These are phyloP conservation scores for Aporophyla lueneburgensis DNA, from an alignment of 2,888 invertebrate species.

Conservation along the genomic window DNA sequence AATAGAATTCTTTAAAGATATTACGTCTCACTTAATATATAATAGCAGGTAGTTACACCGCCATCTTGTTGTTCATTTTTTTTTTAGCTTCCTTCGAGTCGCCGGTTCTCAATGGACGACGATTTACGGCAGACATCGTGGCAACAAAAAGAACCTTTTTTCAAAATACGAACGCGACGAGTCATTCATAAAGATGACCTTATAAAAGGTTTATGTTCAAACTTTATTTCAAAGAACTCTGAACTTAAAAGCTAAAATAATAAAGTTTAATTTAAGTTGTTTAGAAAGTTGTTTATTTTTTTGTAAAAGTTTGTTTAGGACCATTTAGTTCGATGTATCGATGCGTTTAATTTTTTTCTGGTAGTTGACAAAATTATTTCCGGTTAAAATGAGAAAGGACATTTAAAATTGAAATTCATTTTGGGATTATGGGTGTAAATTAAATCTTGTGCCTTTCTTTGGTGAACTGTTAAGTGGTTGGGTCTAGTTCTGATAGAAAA, in stretches of 20 bases:
- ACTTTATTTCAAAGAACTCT: constrained; percentile 26
- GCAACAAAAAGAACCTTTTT: constrained; percentile 84
- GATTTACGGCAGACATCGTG: constrained; percentile 88
- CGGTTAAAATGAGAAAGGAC: constrained; percentile 58
- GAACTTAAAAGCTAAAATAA: accelerated
- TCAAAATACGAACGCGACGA: constrained; percentile 78
- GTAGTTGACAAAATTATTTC: constrained; percentile 67
- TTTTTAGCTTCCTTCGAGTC: constrained; percentile 77
- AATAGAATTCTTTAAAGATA: constrained; percentile 55
- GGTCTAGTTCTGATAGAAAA: constrained; percentile 19
- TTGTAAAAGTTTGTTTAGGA: constrained; percentile 62
- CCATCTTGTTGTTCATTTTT: constrained; percentile 76
- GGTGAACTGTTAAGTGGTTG: constrained; percentile 24
- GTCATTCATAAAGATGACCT: constrained; percentile 81
- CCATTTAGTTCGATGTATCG: constrained; percentile 64
- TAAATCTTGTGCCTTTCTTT: constrained; percentile 47
- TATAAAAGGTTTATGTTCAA: constrained; percentile 54
- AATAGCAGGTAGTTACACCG: constrained; percentile 78
- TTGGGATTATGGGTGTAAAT: constrained; percentile 54
- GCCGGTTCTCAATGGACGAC: constrained; percentile 81
- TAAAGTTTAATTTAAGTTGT: constrained; percentile 37
- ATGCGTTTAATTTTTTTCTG: constrained; percentile 60
- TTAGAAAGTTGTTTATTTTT: constrained; percentile 20
- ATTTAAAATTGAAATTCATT: constrained; percentile 58
- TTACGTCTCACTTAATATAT: constrained; percentile 66